Evolutionary conservation across 2,797 vertebrate genomes (phyloP), one percentile per base, ranked within the genome.

Genomic region (Acanthurus lineatus): DNA sequence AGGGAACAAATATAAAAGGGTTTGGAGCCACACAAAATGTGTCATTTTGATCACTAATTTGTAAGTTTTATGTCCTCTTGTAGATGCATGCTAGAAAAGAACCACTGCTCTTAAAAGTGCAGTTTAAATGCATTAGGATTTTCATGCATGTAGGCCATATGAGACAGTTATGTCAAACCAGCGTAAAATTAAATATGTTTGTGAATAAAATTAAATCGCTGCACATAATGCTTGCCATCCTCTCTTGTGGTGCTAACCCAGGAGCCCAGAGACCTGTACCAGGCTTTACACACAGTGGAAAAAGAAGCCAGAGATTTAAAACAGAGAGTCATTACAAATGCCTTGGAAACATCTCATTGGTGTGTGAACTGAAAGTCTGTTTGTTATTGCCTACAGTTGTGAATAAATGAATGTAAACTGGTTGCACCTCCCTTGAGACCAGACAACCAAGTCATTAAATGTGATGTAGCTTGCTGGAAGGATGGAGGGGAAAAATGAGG

Each of bases 351-450:
- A 73, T 82, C 53, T 59, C 66, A 62, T 28, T 61, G 62, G 48
- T 84, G 82, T 79, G 71, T 54, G 51, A 69, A 78, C 47, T 63
- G 32, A 84, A 78, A 69, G 22, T 69, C 20, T n/a, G 45, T 16
- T 9, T 63, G 79, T 74, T 77, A 76, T 72, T 48, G 73, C 81
- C 74, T 56, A 20, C 57, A 76, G 72, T 86, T 81, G 73, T 77
- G 68, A 83, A 90, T 83, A 81, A 89, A 92, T 89, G 69, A 85
- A 83, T 77, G 64, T 71, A 89, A 89, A 90, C 85, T 61, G 85
- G 77, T 48, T 86, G 75, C 76, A 84, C 77, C 64, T 78, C 88
- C 84, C 87, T 16, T 16, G 81, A 83, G 84, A 76, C 40, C 44
- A 61, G 45, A 61, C 42, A 73, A 71, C 64, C 66, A 35, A 68